Evolutionary conservation across 2,113 vertebrate species (phyloP).

Genomic region (Gopherus evgoodei): DNA sequence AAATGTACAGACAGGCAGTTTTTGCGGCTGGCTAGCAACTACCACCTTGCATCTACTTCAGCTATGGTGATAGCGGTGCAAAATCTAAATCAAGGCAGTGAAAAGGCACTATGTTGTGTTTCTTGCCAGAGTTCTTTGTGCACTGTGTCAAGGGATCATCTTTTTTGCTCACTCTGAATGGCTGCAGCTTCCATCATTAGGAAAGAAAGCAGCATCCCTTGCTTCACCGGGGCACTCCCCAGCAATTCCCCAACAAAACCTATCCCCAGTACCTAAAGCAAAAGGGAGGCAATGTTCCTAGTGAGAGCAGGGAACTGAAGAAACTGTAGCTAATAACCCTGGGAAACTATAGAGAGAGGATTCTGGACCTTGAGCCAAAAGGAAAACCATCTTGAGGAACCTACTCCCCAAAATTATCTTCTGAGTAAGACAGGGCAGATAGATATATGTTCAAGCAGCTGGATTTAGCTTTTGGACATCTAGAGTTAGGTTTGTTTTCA

Average conservation of each 20-base stretch:
- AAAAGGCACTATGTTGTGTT: neutral
- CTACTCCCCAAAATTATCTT: too few species aligned
- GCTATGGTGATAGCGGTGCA: too few species aligned
- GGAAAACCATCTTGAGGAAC: too few species aligned
- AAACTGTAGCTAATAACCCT: neutral
- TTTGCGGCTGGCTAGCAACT: neutral
- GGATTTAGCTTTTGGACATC: too few species aligned
- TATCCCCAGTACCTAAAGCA: neutral
- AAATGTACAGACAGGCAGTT: neutral
- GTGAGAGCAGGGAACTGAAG: neutral
- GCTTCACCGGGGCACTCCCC: too few species aligned
- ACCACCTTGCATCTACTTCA: neutral
- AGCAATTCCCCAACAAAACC: neutral
- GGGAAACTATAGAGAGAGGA: too few species aligned
- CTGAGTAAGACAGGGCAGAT: too few species aligned
- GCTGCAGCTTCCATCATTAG: neutral
- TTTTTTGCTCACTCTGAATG: neutral
- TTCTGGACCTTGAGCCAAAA: too few species aligned
- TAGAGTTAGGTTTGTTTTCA: too few species aligned
- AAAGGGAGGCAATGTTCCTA: neutral
- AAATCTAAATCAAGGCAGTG: neutral
- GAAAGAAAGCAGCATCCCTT: neutral
- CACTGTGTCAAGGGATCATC: neutral
- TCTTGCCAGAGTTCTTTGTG: neutral
- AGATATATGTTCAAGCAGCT: too few species aligned